Percentiles rank a stretch among this genome's conserved stretches.
These are phyloP conservation scores for Zeugodacus cucurbitae DNA, from an alignment of 1,140 invertebrate genomes.

Conservation along the genomic window DNA sequence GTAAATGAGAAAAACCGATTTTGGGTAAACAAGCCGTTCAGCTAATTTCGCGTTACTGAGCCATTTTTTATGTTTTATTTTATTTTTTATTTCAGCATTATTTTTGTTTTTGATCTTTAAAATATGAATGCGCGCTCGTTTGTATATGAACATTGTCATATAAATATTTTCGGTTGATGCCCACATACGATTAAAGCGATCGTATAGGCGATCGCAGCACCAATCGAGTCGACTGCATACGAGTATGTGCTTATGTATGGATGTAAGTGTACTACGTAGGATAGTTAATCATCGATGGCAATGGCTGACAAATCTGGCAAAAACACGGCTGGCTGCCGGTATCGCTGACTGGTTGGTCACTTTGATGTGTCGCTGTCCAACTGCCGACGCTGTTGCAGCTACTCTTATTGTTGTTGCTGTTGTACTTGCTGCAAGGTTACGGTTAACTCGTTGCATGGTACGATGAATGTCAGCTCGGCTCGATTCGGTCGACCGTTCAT, in stretches of 20 bases:
- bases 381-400: neutral
- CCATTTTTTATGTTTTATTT: neutral
- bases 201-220: neutral
- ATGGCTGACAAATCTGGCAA: slow-evolving; percentile 34
- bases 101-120: neutral
- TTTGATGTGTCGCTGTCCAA: slow-evolving; percentile 36
- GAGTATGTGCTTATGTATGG: neutral
- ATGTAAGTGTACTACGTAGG: neutral
- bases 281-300: slow-evolving; percentile 27
- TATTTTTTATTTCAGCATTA: no score
- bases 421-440: slow-evolving; percentile 27
- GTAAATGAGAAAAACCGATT: neutral
- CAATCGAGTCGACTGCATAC: neutral
- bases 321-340: neutral
- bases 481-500: neutral
- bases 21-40: neutral
- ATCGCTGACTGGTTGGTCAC: slow-evolving; percentile 11
- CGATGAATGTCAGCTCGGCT: neutral
- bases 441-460: neutral
- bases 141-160: neutral
- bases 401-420: neutral
- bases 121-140: neutral
- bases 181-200: slow-evolving; percentile 31
- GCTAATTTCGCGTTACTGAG: neutral
- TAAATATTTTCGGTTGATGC: neutral